Base-by-base conservation (phyloP, 2,113 vertebrate genomes). In the Rhombomys opimus region DNA sequence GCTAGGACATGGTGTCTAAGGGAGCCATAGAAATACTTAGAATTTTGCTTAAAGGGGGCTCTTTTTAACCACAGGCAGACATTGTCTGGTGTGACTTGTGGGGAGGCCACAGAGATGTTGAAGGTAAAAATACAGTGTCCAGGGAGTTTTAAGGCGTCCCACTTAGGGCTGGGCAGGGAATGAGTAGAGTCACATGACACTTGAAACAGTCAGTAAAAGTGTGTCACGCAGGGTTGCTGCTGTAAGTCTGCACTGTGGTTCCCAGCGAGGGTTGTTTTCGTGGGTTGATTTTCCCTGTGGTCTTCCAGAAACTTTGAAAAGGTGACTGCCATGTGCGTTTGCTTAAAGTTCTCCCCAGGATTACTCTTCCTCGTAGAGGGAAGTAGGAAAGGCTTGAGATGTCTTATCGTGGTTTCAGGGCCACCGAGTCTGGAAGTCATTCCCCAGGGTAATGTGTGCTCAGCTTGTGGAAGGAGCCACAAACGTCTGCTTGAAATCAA, bases 401-500 rank as follows among this genome's bases (percentile, higher is more conserved):
- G 87, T n/a, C 87, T 89, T 81, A 67, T 67, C 85, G 63, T 30
- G 32, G 90, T 95, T 93, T 93, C 77, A 87, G 57, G 73, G 93
- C 93, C 94, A 1, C 38, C 27, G 63, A 63, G 17, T 52, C 27
- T 94, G 87, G 54, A 41, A 91, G 72, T 90, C 88, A 91, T 76
- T 90, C 94, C 85, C 38, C 35, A 50, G 81, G 52, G 72, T 84
- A 77, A 85, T 85, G 9, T 59, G 89, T 75, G 13, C 68, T 94
- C 63, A 67, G 80, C 52, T 91, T 84, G 61, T 88, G 65, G 72
- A 92, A 88, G 97, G 57, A 97, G 65, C 93, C 70, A 82, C 76
- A 84, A 89, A 87, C 84, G 65, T 89, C 77, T 93, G 88, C 89
- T 96, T 78, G 95, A 87, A 93, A 89, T 57, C 93, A 93, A 88